phyloP scores from a whole-genome alignment of 2,888 invertebrate species.

The Druceiella hillmani region DNA sequence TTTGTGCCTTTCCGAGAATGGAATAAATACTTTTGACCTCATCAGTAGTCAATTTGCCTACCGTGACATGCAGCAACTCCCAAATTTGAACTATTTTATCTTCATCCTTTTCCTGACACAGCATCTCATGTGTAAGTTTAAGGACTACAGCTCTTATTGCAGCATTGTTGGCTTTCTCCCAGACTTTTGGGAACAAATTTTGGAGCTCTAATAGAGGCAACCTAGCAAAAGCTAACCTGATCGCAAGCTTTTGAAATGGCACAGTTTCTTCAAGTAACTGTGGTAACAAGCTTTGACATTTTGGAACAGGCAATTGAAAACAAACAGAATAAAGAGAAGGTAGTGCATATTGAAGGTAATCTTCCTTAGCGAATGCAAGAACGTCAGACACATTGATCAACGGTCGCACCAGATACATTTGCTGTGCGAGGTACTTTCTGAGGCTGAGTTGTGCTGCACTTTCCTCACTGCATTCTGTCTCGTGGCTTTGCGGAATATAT shows the following conservation, averaged over 20 bases:
- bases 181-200: constrained; percentile 30
- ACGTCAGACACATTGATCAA: constrained; percentile 32
- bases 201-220: constrained; percentile 29
- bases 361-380: constrained; percentile 35
- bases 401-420: constrained; percentile 37
- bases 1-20: constrained; percentile 26
- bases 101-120: constrained; percentile 31
- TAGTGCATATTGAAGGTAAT: constrained; percentile 35
- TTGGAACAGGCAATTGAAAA: constrained; percentile 22
- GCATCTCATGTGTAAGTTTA: constrained; percentile 30
- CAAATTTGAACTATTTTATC: constrained; percentile 28
- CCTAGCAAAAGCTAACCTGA: constrained; percentile 32
- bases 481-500: constrained; percentile 32
- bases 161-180: constrained; percentile 33
- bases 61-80: constrained; percentile 32
- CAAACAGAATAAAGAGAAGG: constrained; percentile 36
- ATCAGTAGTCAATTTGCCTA: constrained; percentile 32
- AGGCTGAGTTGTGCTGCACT: constrained; percentile 32
- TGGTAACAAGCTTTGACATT: constrained; percentile 29
- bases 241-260: constrained; percentile 38
- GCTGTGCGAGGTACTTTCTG: constrained; percentile 34
- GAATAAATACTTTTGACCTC: constrained; percentile 35
- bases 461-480: constrained; percentile 32
- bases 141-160: constrained; percentile 35
- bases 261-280: constrained; percentile 28